Evolutionary conservation across 1,140 invertebrate genomes (phyloP).

Genomic region (Gerris buenoi): DNA sequence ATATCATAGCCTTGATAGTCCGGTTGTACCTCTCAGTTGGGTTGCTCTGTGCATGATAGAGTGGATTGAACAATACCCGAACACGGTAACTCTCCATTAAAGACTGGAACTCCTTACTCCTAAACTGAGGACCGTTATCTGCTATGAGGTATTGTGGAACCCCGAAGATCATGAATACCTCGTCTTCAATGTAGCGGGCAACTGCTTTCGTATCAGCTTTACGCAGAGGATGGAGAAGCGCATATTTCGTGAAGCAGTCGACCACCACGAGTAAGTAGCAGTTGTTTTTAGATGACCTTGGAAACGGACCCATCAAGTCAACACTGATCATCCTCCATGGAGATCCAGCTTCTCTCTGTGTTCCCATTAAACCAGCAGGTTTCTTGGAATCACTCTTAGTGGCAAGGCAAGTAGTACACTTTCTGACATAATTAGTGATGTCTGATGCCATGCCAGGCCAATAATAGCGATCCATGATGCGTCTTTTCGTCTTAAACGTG

Average conservation of each 20-base stretch:
- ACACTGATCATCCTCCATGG: constrained; percentile 17
- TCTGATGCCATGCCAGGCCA: constrained; percentile 13
- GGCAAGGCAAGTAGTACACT: constrained; percentile 18
- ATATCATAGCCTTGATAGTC: neutral
- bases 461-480: constrained; percentile 17
- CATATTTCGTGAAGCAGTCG: constrained; percentile 29
- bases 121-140: neutral
- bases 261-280: constrained; percentile 27
- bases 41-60: neutral
- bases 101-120: neutral
- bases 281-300: constrained; percentile 21
- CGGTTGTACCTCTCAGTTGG: neutral
- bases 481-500: constrained; percentile 25
- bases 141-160: neutral
- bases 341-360: neutral
- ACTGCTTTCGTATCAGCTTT: neutral
- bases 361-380: constrained; percentile 4
- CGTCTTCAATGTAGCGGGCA: neutral
- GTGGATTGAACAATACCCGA: neutral
- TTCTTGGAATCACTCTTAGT: neutral
- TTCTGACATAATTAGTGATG: constrained; percentile 17
- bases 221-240: constrained; percentile 24
- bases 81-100: neutral
- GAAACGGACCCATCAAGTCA: constrained; percentile 31
- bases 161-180: neutral